Conservation (phyloP, 2,888 invertebrate genomes). For the Orthonevra nobilis region DNA sequence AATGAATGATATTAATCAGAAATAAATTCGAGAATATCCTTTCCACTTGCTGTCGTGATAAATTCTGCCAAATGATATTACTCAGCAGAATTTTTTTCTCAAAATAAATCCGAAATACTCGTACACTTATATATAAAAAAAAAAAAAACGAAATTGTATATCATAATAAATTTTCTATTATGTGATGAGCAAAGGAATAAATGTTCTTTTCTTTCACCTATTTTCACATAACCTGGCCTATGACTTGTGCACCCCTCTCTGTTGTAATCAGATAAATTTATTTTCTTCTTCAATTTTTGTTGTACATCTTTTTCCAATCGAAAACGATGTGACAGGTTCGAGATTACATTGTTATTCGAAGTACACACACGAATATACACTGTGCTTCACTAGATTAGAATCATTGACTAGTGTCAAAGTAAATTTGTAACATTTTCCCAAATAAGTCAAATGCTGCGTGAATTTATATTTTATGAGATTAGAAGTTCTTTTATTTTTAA, state of each 20-base stretch:
- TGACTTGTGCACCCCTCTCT: constrained; percentile 24
- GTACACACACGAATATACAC: too few relatives aligned
- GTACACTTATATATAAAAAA: constrained; percentile 1
- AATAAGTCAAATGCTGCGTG: too few relatives aligned
- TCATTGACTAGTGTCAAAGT: too few relatives aligned
- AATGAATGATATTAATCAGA: constrained; percentile 13
- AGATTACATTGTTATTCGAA: constrained; percentile 36
- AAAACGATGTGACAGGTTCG: constrained; percentile 51
- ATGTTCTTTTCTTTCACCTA: constrained; percentile 3
- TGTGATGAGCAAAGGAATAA: constrained; percentile 6
- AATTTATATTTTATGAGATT: too few relatives aligned
- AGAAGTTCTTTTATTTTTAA: too few relatives aligned
- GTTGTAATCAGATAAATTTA: constrained; percentile 55
- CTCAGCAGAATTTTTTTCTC: constrained; percentile 1
- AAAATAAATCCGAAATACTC: constrained; percentile 10
- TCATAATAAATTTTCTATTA: constrained; percentile 38
- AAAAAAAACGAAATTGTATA: constrained; percentile 14
- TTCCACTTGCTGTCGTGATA: constrained; percentile 29
- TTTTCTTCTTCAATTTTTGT: constrained; percentile 1
- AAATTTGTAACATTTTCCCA: too few relatives aligned
- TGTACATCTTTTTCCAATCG: constrained; percentile 18
- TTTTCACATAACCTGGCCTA: constrained; percentile 22
- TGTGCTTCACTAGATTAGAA: too few relatives aligned
- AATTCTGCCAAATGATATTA: constrained; percentile 29
- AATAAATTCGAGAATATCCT: constrained; percentile 25